Percentiles rank a stretch among this genome's conserved stretches.
These are phyloP conservation scores for Eupeodes latifasciatus DNA, from an alignment of 2,888 invertebrate species.

Conservation along the genomic window DNA sequence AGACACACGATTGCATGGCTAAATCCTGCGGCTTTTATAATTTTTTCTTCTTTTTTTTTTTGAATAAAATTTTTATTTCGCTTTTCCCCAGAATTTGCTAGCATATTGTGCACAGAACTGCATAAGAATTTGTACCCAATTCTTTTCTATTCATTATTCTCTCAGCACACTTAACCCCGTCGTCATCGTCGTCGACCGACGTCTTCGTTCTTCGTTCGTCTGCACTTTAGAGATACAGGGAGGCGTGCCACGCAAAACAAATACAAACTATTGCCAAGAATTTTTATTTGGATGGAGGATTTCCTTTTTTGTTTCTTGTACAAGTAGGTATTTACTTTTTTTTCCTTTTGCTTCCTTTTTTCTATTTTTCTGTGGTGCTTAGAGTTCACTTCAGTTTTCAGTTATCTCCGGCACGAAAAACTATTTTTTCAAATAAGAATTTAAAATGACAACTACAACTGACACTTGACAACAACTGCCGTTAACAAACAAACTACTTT, in stretches of 20 bases:
- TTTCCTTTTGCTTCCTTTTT: not conserved
- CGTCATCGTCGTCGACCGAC: too few species aligned
- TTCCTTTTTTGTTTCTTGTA: conserved; percentile 1
- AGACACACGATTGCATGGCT: conserved; percentile 53
- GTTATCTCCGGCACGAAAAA: not conserved
- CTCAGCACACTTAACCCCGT: conserved; percentile 60
- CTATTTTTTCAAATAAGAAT: not conserved
- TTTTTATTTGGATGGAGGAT: not conserved
- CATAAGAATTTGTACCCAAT: conserved; percentile 60
- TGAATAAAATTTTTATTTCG: conserved; percentile 5
- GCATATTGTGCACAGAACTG: conserved; percentile 42
- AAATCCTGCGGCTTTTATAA: conserved; percentile 63
- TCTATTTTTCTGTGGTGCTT: not conserved
- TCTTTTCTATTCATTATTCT: conserved; percentile 43
- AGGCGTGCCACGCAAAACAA: conserved; percentile 53
- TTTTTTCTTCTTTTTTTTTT: not conserved
- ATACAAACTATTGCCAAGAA: conserved; percentile 53
- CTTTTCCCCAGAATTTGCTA: conserved; percentile 19
- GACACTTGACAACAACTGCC: not conserved
- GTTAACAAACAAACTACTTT: conserved; percentile 1
- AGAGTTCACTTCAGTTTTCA: not conserved
- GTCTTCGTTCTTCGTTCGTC: not conserved
- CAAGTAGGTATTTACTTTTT: not conserved
- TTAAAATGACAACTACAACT: not conserved
- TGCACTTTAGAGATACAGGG: conserved; percentile 29